Evolutionary conservation across 2,888 invertebrate species (phyloP), one percentile per base, ranked within the genome.

Genomic region (Lacanobia oleracea): DNA sequence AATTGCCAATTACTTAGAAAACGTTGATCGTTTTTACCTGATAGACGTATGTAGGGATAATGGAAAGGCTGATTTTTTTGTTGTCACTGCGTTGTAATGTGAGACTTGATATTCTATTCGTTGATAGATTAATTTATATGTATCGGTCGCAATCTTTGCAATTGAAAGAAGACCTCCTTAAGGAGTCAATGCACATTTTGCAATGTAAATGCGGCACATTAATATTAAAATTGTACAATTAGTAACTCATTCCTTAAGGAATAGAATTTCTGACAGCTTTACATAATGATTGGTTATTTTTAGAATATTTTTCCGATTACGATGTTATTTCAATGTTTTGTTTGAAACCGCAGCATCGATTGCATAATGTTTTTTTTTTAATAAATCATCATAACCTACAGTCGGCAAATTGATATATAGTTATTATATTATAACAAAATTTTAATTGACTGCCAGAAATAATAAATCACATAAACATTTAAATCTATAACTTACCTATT

Each of bases 1-100:
- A 88, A 88, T 88, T 84, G 82, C 84, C 87, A 86, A 86, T 88
- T 85, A 87, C 81, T 86, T 84, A 86, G 81, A 80, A 82, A 86
- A 81, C 59, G 51, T 77, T 62, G 67, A 60, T 50, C 9, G 65
- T 72, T 82, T 84, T 78, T 76, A 48, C 33, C 27, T 14, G 40
- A 54, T 73, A 68, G 64, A 74, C 67, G 43, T 67, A 56, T 67
- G 60, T 33, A 53, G 66, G 56, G 33, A 27, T 65, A 71, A 70
- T 67, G 60, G 48, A 64, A 66, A 63, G 16, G 40, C 18, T 61
- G 63, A 53, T 18, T 63, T 75, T 83, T 77, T 77, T 75, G 56
- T 64, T 66, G n/a, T 14, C 10, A 18, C 53, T 14, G 37, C 18
- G 40, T 66, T 66, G 62, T 61, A 27, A 82, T 69, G 66, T 60